Evolutionary conservation across 2,113 vertebrate genomes (phyloP).

Genomic region (Coregonus clupeaformis): DNA sequence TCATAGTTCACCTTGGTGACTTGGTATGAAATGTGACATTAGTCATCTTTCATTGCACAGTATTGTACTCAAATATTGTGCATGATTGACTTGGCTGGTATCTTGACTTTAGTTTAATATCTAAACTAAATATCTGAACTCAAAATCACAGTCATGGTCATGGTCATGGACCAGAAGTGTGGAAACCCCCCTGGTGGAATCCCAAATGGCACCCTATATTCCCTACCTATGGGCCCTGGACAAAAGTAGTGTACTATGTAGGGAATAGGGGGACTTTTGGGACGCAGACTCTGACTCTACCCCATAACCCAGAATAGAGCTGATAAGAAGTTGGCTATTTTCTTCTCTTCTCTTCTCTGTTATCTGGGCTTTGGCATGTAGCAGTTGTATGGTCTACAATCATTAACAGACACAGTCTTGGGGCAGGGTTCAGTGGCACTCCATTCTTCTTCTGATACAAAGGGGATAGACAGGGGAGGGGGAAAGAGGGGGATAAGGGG

Average conservation of each 20-base stretch:
- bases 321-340: conserved; percentile 39
- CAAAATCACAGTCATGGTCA: too few relatives aligned
- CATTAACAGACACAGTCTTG: conserved; percentile 67
- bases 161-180: not conserved
- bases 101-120: too few relatives aligned
- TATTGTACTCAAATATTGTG: not conserved
- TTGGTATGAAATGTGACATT: not conserved
- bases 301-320: conserved; percentile 34
- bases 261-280: too few relatives aligned
- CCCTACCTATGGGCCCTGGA: too few relatives aligned
- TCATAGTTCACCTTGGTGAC: not conserved
- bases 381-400: conserved; percentile 65
- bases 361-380: conserved; percentile 61
- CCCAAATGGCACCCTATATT: too few relatives aligned
- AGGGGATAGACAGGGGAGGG: not conserved
- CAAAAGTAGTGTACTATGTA: too few relatives aligned
- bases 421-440: conserved; percentile 42
- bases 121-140: too few relatives aligned
- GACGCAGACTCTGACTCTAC: not conserved
- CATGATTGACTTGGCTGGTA: not conserved
- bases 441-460: conserved; percentile 15
- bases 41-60: not conserved
- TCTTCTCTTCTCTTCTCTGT: conserved; percentile 16
- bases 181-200: conserved; percentile 39
- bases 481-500: not conserved